These are phyloP conservation scores for Cololabis saira DNA, from an alignment of 2,113 vertebrate genomes.

Conservation along the genomic window DNA sequence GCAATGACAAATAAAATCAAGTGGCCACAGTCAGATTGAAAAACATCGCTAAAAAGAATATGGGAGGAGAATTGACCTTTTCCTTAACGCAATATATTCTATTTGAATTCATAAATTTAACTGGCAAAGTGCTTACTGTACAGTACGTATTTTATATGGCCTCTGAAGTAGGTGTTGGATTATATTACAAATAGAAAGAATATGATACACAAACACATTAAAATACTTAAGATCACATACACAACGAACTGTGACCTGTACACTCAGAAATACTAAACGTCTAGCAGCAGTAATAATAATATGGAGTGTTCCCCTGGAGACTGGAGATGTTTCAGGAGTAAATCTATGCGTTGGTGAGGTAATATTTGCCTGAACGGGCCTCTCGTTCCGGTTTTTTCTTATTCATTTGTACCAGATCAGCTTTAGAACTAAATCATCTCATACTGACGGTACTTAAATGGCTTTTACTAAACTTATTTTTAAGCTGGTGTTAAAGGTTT, in stretches of 20 bases:
- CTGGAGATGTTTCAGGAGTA: slow-evolving; percentile 11
- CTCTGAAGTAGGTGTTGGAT: slow-evolving; percentile 53
- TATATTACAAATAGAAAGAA: slow-evolving; percentile 38
- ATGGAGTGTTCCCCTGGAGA: slow-evolving; percentile 40
- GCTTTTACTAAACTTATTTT: slow-evolving; percentile 27
- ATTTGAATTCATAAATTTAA: slow-evolving; percentile 61
- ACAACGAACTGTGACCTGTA: slow-evolving; percentile 52
- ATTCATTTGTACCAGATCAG: slow-evolving; percentile 15
- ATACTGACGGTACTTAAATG: slow-evolving; percentile 51
- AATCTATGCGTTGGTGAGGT: slow-evolving; percentile 1
- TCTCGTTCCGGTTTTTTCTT: slow-evolving; percentile 38
- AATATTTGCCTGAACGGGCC: slow-evolving; percentile 29
- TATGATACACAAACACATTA: slow-evolving; percentile 26
- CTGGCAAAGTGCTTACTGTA: slow-evolving; percentile 78
- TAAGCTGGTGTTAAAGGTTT: slow-evolving; percentile 47
- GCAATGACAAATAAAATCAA: background rate
- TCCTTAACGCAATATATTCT: slow-evolving; percentile 35
- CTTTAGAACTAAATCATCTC: slow-evolving; percentile 18
- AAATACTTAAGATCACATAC: slow-evolving; percentile 47
- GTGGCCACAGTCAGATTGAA: slow-evolving; percentile 52
- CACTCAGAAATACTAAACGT: slow-evolving; percentile 41
- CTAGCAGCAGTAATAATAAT: slow-evolving; percentile 64
- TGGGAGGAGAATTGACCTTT: slow-evolving; percentile 16
- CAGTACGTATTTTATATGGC: slow-evolving; percentile 75
- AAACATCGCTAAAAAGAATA: slow-evolving; percentile 42